phyloP scores from a whole-genome alignment of 1,140 invertebrate species.

The Anastrepha ludens region DNA sequence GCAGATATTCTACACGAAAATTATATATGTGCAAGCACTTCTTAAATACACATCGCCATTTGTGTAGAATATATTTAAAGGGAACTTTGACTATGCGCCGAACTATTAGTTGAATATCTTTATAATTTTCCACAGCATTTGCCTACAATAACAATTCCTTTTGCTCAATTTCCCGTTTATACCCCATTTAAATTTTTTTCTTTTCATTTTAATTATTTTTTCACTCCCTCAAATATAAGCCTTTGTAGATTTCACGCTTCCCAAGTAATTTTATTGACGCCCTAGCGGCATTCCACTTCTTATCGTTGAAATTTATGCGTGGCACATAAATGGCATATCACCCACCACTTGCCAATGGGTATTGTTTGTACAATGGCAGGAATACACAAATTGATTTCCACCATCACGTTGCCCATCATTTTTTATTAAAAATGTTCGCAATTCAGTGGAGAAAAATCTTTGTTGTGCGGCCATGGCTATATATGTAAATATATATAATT shows the following conservation, averaged over 20 bases:
- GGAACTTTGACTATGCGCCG: no score
- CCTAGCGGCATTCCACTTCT: neutral
- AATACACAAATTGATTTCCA: neutral
- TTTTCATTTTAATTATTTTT: neutral
- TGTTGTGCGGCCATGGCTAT: neutral
- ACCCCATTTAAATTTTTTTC: neutral
- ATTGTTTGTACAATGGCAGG: neutral
- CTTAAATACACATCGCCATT: no score
- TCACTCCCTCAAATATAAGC: neutral
- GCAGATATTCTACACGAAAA: no score
- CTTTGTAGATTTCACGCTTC: neutral
- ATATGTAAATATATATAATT: no score
- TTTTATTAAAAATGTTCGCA: neutral
- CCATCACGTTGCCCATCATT: neutral
- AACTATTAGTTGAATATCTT: no score
- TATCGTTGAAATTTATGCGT: neutral
- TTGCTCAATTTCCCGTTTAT: neutral
- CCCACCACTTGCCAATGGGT: neutral
- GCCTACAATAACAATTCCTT: neutral
- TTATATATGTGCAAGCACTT: no score
- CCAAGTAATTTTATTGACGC: conserved; percentile 30
- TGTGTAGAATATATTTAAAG: no score
- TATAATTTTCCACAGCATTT: no score
- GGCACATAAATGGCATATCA: neutral
- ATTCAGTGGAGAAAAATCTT: neutral